Evolutionary conservation across 2,797 vertebrate genomes (phyloP).

Genomic region (Sebastes goodei): DNA sequence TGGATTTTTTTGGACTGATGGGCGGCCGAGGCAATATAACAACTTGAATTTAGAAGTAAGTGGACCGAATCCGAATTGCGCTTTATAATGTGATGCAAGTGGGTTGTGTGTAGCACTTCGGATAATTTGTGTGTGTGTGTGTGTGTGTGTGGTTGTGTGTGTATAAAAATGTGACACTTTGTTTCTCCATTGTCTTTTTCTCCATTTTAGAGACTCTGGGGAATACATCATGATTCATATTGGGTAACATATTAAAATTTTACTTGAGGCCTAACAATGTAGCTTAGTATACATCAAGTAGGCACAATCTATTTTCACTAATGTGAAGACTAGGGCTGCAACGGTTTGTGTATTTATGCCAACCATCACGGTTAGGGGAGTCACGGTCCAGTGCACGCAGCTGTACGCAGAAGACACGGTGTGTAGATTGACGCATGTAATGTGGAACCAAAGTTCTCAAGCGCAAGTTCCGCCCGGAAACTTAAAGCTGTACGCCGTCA

Average conservation of each 20-base stretch:
- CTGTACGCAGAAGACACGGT: too few relatives aligned
- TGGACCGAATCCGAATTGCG: neutral
- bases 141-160: neutral
- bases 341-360: neutral
- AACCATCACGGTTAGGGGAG: neutral
- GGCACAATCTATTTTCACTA: neutral
- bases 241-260: neutral
- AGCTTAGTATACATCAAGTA: neutral
- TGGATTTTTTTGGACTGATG: conserved; percentile 10
- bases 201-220: accelerated
- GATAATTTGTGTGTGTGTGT: neutral
- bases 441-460: neutral
- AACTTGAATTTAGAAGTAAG: neutral
- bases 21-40: neutral
- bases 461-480: neutral
- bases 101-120: neutral
- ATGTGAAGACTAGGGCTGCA: neutral
- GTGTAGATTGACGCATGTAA: neutral
- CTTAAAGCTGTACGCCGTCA: neutral
- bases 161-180: neutral
- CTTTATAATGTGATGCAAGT: neutral
- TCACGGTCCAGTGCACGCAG: neutral
- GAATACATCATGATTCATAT: accelerated
- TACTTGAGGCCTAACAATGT: neutral
- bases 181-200: neutral